Conservation (phyloP, 2,888 invertebrate species). For the Escarpia spicata region DNA sequence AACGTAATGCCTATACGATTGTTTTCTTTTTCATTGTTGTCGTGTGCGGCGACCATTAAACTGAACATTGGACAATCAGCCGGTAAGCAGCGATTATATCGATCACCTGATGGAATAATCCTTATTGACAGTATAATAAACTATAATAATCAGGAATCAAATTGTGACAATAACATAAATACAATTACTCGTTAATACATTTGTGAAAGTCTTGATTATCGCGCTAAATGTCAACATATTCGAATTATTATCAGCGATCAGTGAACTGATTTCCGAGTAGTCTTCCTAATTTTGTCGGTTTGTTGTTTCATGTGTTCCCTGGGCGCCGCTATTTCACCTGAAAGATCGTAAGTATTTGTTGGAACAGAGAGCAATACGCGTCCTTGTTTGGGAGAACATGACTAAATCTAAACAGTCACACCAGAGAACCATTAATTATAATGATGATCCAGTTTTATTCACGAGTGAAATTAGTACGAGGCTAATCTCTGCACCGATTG, state of each 20-base stretch:
- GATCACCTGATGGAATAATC: background rate
- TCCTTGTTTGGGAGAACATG: background rate
- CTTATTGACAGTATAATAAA: background rate
- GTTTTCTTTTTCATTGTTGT: background rate
- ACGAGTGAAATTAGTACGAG: background rate
- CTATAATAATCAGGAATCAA: background rate
- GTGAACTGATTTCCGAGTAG: background rate
- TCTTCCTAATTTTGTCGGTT: background rate
- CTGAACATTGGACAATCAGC: background rate
- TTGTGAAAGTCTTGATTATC: background rate
- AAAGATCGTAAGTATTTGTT: background rate
- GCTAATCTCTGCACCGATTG: conserved; percentile 1
- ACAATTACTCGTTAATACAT: background rate
- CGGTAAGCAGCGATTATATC: background rate
- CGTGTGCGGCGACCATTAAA: background rate
- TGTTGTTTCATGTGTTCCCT: background rate
- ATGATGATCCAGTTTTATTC: background rate
- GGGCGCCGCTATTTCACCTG: background rate
- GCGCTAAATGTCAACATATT: background rate
- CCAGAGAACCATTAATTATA: background rate
- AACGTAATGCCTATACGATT: background rate
- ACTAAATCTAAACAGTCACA: background rate
- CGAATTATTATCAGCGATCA: background rate
- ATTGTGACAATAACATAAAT: background rate
- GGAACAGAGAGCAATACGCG: background rate